Evolutionary conservation across 2,113 vertebrate genomes (phyloP).

Genomic region (Amphiprion percula): DNA sequence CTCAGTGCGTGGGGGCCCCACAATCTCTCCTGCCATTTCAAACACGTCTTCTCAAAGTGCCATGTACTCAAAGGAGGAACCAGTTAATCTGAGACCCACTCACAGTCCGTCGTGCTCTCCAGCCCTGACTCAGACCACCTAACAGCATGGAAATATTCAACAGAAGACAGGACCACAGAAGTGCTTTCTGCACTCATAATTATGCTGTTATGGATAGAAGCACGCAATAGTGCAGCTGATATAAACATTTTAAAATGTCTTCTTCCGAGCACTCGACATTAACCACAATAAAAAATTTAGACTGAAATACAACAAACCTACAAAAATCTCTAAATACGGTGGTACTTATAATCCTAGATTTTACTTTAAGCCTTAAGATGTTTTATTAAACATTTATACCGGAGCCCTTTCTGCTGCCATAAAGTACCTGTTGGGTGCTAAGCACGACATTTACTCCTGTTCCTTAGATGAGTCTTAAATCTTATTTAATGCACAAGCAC

Average conservation of each 20-base stretch:
- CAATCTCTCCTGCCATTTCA: conserved; percentile 77
- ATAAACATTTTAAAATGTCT: background rate
- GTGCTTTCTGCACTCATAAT: conserved; percentile 7
- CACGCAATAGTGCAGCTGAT: background rate
- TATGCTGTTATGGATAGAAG: background rate
- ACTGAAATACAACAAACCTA: background rate
- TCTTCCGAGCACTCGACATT: background rate
- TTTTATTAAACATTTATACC: conserved; percentile 5
- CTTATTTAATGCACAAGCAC: conserved; percentile 67
- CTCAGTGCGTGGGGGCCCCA: conserved; percentile 67
- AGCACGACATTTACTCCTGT: conserved; percentile 54
- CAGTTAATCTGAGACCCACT: conserved; percentile 76
- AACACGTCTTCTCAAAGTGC: conserved; percentile 75
- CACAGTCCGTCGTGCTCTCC: conserved; percentile 43
- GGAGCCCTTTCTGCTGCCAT: conserved; percentile 25
- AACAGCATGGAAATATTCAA: conserved; percentile 27
- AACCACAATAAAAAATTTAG: background rate
- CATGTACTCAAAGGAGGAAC: conserved; percentile 68
- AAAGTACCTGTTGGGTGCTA: conserved; percentile 61
- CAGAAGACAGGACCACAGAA: background rate
- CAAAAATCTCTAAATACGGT: background rate
- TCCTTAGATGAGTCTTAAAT: conserved; percentile 69
- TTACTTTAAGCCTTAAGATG: background rate
- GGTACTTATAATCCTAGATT: background rate
- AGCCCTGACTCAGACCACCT: conserved; percentile 48